Evolutionary conservation across 2,113 vertebrate species (phyloP).

Genomic region (Murina feae): DNA sequence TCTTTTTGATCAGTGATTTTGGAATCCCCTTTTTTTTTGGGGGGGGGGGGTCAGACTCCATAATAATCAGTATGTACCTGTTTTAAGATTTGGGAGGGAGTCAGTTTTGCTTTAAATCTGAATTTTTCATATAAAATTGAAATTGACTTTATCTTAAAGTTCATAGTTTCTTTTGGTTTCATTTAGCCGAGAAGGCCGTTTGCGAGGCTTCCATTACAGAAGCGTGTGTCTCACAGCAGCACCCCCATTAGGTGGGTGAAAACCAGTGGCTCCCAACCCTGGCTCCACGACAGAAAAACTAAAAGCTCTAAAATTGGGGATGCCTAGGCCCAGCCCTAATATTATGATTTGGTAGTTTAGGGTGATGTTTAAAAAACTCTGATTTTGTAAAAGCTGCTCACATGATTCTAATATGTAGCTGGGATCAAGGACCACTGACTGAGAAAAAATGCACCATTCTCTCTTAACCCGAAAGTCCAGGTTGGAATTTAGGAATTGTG

Average conservation of each 20-base stretch:
- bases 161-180: neutral
- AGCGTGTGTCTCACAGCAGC: neutral
- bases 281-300: neutral
- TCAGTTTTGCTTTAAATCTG: neutral
- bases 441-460: neutral
- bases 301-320: neutral
- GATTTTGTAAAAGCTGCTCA: neutral
- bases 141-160: neutral
- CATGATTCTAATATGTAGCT: neutral
- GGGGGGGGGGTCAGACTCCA: neutral
- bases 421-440: neutral
- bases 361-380: neutral
- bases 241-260: neutral
- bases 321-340: neutral
- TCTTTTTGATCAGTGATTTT: neutral
- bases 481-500: neutral
- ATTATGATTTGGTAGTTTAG: neutral
- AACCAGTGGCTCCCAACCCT: neutral
- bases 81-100: neutral
- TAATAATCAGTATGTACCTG: neutral
- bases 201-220: neutral
- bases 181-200: neutral
- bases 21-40: neutral
- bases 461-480: neutral
- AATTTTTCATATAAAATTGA: constrained; percentile 6